Evolutionary conservation across 2,888 invertebrate genomes (phyloP), one percentile per base, ranked within the genome.

Genomic region (Thalpophila matura): DNA sequence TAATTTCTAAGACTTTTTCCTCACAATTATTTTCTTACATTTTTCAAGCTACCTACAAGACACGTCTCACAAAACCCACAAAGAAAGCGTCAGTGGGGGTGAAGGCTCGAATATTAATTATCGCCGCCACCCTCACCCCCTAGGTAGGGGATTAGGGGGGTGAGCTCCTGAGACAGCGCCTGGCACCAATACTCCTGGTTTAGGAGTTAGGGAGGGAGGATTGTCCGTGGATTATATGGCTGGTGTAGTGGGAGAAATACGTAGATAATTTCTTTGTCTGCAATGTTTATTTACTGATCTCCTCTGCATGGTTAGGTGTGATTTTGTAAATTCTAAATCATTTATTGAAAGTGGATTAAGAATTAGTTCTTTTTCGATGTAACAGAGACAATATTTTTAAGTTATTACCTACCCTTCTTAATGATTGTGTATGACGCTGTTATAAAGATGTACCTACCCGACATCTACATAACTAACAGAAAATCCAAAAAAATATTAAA

Each of bases 71-170:
- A 50, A 70, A 43, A 56, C 50, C 45, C 46, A 79, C 76, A 79
- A 76, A 71, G 70, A 74, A 69, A 50, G 27, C 69, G 46, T 50
- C 47, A 49, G 55, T n/a, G 24, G 65, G 74, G 38, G 76, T 76
- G 83, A 82, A 75, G 77, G 81, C 78, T 79, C 73, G 80, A 82
- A 84, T 85, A 93, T 92, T 93, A 93, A 92, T 92, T 78, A 79
- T 79, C 74, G 49, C 74, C 20, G 38, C 65, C 74, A 65, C 77
- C 76, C 60, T n/a, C 20, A n/a, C 56, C 51, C 68, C 20, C n/a
- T 0, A 20, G 2, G 18, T 20, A 43, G 49, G 31, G 20, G 22
- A 35, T 35, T 50, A 35, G 33, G 74, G 43, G 53, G 72, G 73
- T 74, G 76, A 58, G 69, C 64, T 71, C 65, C 79, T 70, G 79